These are phyloP conservation scores for Drosophila mayaguana DNA, from an alignment of 2,888 invertebrate species.

Conservation along the genomic window DNA sequence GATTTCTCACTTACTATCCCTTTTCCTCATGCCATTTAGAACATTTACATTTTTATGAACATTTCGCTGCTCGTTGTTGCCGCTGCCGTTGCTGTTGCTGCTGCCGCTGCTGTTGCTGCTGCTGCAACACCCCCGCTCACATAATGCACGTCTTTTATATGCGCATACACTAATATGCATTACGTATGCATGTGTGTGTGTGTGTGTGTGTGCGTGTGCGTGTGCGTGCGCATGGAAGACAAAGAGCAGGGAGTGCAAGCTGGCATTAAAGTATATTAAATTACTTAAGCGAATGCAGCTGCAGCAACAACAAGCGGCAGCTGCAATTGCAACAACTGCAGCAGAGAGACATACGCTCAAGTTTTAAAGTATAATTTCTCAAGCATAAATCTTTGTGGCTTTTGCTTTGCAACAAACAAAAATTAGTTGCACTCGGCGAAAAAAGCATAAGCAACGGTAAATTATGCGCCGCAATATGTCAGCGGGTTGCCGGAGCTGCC, in stretches of 20 bases:
- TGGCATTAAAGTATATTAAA: conserved; percentile 76
- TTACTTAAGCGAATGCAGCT: conserved; percentile 65
- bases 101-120: conserved; percentile 9
- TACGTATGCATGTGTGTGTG: conserved; percentile 41
- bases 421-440: conserved; percentile 75
- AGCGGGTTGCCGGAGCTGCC: conserved; percentile 70
- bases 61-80: conserved; percentile 62
- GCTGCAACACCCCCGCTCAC: conserved; percentile 31
- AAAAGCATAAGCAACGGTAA: conserved; percentile 71
- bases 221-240: conserved; percentile 8
- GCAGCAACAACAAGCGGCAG: conserved; percentile 22
- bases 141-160: conserved; percentile 77
- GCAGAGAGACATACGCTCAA: conserved; percentile 65
- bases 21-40: conserved; percentile 60
- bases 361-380: conserved; percentile 79
- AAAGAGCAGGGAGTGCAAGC: conserved; percentile 35
- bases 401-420: conserved; percentile 70
- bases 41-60: conserved; percentile 79
- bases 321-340: conserved; percentile 22
- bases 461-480: conserved; percentile 79
- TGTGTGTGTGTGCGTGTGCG: conserved; percentile 1
- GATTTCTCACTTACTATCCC: conserved; percentile 57
- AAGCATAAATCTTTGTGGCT: conserved; percentile 75
- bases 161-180: conserved; percentile 79
- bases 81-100: not conserved